Percentiles rank a stretch among this genome's conserved stretches.
Conservation (phyloP, 2,797 vertebrate species). For the Sebastes itinus region DNA sequence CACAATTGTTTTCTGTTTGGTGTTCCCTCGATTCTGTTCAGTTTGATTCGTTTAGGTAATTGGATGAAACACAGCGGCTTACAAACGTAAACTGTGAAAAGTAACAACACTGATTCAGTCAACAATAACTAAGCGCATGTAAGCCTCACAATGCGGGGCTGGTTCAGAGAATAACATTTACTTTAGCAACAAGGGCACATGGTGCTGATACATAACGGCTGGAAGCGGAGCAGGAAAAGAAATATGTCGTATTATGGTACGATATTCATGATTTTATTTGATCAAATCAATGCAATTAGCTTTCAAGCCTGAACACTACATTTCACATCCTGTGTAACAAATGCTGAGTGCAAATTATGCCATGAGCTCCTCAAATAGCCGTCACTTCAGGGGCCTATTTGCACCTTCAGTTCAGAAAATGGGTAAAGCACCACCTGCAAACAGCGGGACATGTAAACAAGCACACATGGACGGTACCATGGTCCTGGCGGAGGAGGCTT, state of each 20-base stretch:
- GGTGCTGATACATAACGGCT: neutral
- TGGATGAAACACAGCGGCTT: neutral
- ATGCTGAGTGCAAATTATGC: neutral
- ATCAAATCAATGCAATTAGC: neutral
- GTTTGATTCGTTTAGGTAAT: neutral
- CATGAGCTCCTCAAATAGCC: neutral
- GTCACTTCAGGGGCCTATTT: conserved; percentile 11
- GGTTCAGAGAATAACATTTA: conserved; percentile 23
- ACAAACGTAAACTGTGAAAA: neutral
- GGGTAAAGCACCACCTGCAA: conserved; percentile 30
- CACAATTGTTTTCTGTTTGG: conserved; percentile 23
- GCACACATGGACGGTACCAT: conserved; percentile 38
- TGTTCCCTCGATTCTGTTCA: conserved; percentile 11
- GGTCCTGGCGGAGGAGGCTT: conserved; percentile 29
- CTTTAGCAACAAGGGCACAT: neutral
- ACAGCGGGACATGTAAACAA: conserved; percentile 65
- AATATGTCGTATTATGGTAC: no score
- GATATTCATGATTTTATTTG: neutral
- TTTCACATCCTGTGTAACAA: neutral
- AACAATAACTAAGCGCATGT: neutral
- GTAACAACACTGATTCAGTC: conserved; percentile 7
- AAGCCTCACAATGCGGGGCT: neutral
- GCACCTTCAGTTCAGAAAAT: conserved; percentile 37
- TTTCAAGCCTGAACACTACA: neutral
- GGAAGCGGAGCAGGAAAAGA: neutral